Evolutionary conservation across 1,140 invertebrate genomes (phyloP).

Genomic region (Cotesia glomerata): DNA sequence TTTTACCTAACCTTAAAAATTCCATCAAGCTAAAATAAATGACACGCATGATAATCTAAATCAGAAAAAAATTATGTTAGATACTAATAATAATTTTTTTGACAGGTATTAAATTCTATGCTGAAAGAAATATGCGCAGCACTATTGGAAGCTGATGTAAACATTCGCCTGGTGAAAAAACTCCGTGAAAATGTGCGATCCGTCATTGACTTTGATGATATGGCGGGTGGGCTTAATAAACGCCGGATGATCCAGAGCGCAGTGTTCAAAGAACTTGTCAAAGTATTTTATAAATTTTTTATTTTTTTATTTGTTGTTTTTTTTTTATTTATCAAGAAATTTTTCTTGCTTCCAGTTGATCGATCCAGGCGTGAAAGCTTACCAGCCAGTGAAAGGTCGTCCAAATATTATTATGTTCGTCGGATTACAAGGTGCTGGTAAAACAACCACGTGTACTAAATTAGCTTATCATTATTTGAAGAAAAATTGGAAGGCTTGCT

Average conservation of each 20-base stretch:
- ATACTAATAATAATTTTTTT: conserved; percentile 36
- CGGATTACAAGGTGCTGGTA: conserved; percentile 97
- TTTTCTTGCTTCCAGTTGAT: conserved; percentile 77
- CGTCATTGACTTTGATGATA: conserved; percentile 99
- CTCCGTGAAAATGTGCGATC: conserved; percentile 97
- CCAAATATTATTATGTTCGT: conserved; percentile 99
- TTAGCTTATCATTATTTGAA: conserved; percentile 98
- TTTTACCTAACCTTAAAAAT: too few species aligned
- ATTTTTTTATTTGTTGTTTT: too few species aligned
- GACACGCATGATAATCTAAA: too few species aligned
- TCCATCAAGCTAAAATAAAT: too few species aligned
- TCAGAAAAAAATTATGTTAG: too few species aligned
- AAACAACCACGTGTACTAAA: conserved; percentile 99
- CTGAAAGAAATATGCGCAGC: conserved; percentile 98
- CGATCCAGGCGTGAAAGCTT: conserved; percentile 97
- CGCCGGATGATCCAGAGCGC: conserved; percentile 98
- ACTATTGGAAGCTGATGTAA: conserved; percentile 98
- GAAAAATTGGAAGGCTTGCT: conserved; percentile 99
- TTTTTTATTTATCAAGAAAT: not conserved
- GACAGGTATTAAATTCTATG: conserved; percentile 96
- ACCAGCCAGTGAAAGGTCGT: conserved; percentile 93
- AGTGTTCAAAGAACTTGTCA: conserved; percentile 98
- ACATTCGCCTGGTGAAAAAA: conserved; percentile 95
- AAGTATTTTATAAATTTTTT: conserved; percentile 66
- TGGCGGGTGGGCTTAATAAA: conserved; percentile 99